Base-by-base conservation (phyloP, 2,888 invertebrate genomes). In the Euphydryas editha region DNA sequence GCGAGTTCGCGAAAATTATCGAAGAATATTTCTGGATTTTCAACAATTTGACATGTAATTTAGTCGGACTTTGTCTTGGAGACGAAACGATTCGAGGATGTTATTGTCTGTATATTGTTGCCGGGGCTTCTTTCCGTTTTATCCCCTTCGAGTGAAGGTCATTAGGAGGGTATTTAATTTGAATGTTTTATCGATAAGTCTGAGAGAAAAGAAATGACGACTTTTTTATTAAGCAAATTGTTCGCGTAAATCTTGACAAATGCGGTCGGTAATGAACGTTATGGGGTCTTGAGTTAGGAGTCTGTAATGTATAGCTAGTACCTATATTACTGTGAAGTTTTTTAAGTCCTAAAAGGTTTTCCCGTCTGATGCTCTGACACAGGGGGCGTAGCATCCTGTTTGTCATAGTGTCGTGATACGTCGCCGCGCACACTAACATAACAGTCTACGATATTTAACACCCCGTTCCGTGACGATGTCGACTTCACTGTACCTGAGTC, bases 21-120 rank as follows among this genome's bases (percentile, higher is more conserved):
- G 75, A 75, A 74, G 82, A 89, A 89, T 87, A 88, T 89, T 90
- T 87, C 85, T 85, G 88, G 84, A 88, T 87, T 86, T 82, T 81
- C 80, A 83, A 80, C 81, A 85, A 84, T 88, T 91, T 88, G 87
- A 90, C 87, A 84, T 86, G 86, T 86, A 88, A 91, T 90, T 89
- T 88, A 84, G 81, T 80, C 78, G 71, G 79, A 77, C 80, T 79
- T 77, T 75, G 75, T 73, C 76, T 77, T 72, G 30, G 8, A 30
- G 30, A 30, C 76, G 65, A 77, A 83, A 85, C 82, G 83, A 84
- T 84, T 86, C 80, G 77, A 81, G 82, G 80, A 83, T 84, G 85
- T 85, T 85, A 88, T 87, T 87, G 84, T 85, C 84, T 84, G 82
- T 83, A 84, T 87, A 81, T 86, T 81, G 83, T 85, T 82, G 84